These are phyloP conservation scores for Agraylea sexmaculata DNA, from an alignment of 1,140 invertebrate species.

Conservation along the genomic window DNA sequence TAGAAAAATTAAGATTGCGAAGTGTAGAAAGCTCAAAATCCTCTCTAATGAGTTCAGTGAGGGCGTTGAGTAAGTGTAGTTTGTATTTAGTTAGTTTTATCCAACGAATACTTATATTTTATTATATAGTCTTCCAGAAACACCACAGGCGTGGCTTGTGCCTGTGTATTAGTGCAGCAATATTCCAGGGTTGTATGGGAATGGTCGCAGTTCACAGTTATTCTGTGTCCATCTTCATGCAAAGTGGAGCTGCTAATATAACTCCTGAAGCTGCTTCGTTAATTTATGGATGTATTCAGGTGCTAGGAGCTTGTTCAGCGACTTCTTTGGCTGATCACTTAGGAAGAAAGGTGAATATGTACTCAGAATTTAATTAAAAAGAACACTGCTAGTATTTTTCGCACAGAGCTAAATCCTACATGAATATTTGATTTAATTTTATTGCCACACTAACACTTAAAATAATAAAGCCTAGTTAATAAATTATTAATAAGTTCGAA, in stretches of 20 bases:
- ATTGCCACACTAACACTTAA: too few species aligned
- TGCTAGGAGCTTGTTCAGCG: slow-evolving; percentile 1
- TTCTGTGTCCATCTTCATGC: slow-evolving; percentile 14
- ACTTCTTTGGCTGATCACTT: slow-evolving; percentile 6
- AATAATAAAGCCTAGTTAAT: too few species aligned
- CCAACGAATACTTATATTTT: neutral
- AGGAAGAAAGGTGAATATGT: slow-evolving; percentile 14
- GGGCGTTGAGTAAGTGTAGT: slow-evolving; percentile 1
- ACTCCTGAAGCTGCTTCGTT: slow-evolving; percentile 6
- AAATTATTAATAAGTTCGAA: too few species aligned
- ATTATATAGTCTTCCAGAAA: slow-evolving; percentile 8
- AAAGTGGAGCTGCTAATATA: slow-evolving; percentile 10
- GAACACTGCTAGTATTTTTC: too few species aligned
- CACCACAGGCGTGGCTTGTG: slow-evolving; percentile 7
- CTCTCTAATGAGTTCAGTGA: neutral
- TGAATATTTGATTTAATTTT: too few species aligned
- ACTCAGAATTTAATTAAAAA: neutral
- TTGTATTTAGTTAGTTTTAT: neutral
- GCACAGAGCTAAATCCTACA: too few species aligned
- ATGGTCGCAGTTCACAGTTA: slow-evolving; percentile 16
- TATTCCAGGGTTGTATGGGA: slow-evolving; percentile 8
- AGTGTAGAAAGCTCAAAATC: neutral
- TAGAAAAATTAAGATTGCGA: neutral
- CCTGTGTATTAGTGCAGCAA: slow-evolving; percentile 1
- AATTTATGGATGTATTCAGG: slow-evolving; percentile 14